Evolutionary conservation across 2,113 vertebrate genomes (phyloP).

Genomic region (Hucho hucho): DNA sequence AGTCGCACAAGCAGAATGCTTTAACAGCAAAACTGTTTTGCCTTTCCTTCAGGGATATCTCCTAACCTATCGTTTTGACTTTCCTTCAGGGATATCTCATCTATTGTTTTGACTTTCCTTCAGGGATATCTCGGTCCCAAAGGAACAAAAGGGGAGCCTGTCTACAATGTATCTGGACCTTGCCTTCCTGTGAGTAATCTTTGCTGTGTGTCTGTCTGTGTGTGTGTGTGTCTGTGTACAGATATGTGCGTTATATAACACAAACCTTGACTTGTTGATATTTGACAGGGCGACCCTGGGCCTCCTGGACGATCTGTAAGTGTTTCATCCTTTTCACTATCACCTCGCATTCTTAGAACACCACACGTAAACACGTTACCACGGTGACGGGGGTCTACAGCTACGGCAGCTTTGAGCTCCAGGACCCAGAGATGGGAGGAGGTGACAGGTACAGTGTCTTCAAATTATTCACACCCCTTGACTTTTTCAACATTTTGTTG

Average conservation of each 20-base stretch:
- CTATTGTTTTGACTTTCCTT: neutral
- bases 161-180: constrained; percentile 48
- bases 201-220: too few relatives aligned
- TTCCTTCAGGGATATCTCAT: too few relatives aligned
- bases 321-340: constrained; percentile 1
- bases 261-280: constrained; percentile 11
- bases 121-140: constrained; percentile 79
- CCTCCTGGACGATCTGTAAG: constrained; percentile 72
- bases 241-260: too few relatives aligned
- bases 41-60: too few relatives aligned
- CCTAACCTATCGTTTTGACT: too few relatives aligned
- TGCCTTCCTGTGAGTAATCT: neutral
- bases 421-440: constrained; percentile 76
- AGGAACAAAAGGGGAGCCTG: constrained; percentile 80
- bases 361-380: constrained; percentile 81
- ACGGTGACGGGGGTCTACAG: constrained; percentile 84
- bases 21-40: neutral
- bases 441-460: constrained; percentile 74
- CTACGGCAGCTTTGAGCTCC: constrained; percentile 90
- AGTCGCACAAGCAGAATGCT: neutral
- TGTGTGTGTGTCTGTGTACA: too few relatives aligned
- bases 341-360: too few relatives aligned
- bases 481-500: too few relatives aligned
- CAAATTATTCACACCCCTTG: too few relatives aligned
- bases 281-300: constrained; percentile 72